A percentile compares a stretch with the other conserved stretches of the same genome.
phyloP scores from a whole-genome alignment of 2,888 invertebrate species.

The Liposcelis brunnea region DNA sequence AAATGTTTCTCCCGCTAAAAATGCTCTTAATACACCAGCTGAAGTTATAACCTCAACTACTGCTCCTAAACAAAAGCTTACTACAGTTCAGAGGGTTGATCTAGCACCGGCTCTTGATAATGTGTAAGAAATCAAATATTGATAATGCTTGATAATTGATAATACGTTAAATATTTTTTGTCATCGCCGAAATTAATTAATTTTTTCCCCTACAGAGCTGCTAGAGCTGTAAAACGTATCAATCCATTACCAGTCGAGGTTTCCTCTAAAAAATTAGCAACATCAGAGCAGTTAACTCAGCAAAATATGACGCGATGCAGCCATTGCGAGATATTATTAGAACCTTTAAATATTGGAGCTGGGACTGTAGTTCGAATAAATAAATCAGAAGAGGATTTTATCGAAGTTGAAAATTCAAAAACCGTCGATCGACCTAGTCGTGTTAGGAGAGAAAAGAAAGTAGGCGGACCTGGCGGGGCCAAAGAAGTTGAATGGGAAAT shows the following conservation, averaged over 20 bases:
- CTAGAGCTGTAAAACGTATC: neutral
- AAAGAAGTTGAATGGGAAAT: slow-evolving; percentile 39
- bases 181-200: too few relatives aligned
- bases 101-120: slow-evolving; percentile 16
- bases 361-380: neutral
- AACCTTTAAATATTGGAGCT: neutral
- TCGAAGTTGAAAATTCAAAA: slow-evolving; percentile 5
- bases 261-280: too few relatives aligned
- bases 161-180: too few relatives aligned
- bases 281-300: too few relatives aligned
- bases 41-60: neutral
- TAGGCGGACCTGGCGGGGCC: neutral
- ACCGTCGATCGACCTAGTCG: slow-evolving; percentile 30
- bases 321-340: neutral
- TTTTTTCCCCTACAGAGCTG: slow-evolving; percentile 10
- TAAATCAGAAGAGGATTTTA: neutral
- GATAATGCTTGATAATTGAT: slow-evolving; percentile 2
- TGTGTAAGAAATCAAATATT: slow-evolving; percentile 16
- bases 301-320: too few relatives aligned
- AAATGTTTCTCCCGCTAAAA: neutral
- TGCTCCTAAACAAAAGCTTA: neutral
- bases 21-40: neutral
- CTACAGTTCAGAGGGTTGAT: neutral
- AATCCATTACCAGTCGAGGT: neutral
- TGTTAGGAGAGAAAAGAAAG: neutral